Percentiles rank a stretch among this genome's conserved stretches.
These are phyloP conservation scores for Horisme vitalbata DNA, from an alignment of 2,888 invertebrate species.

Conservation along the genomic window DNA sequence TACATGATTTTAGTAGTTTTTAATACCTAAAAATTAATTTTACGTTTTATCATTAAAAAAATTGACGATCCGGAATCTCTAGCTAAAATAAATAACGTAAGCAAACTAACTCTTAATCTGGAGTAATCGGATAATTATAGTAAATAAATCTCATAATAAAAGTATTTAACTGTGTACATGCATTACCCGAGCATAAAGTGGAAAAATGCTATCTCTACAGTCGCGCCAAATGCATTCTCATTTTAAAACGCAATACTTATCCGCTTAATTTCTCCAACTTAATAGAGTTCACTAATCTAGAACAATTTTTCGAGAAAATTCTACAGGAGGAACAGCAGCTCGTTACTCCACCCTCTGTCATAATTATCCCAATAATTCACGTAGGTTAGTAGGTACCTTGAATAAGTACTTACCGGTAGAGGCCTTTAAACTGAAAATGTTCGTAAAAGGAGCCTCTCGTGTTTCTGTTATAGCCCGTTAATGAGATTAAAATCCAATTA, in stretches of 20 bases:
- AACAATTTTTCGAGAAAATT: not conserved
- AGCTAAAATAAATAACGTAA: no score
- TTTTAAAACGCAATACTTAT: slow-evolving; percentile 42
- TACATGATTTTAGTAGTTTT: no score
- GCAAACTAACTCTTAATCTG: no score
- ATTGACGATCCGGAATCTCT: no score
- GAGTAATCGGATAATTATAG: no score
- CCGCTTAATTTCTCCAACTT: slow-evolving; percentile 30
- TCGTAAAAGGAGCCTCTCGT: slow-evolving; percentile 40
- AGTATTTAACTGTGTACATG: not conserved
- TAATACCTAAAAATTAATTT: no score
- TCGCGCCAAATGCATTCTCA: slow-evolving; percentile 47
- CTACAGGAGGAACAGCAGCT: slow-evolving; percentile 18
- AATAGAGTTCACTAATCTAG: slow-evolving; percentile 6
- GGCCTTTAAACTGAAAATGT: slow-evolving; percentile 40
- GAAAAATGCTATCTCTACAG: slow-evolving; percentile 40
- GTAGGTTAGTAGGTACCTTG: slow-evolving; percentile 25
- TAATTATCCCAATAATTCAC: slow-evolving; percentile 33
- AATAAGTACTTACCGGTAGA: slow-evolving; percentile 23
- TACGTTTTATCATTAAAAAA: no score
- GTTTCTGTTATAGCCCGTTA: slow-evolving; percentile 50
- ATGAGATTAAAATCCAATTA: slow-evolving; percentile 61
- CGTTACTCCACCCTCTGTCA: slow-evolving; percentile 26
- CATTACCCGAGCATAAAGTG: slow-evolving; percentile 32
- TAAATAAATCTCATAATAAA: not conserved